Base-by-base conservation (phyloP, 2,888 invertebrate species). In the Idaea biselata region DNA sequence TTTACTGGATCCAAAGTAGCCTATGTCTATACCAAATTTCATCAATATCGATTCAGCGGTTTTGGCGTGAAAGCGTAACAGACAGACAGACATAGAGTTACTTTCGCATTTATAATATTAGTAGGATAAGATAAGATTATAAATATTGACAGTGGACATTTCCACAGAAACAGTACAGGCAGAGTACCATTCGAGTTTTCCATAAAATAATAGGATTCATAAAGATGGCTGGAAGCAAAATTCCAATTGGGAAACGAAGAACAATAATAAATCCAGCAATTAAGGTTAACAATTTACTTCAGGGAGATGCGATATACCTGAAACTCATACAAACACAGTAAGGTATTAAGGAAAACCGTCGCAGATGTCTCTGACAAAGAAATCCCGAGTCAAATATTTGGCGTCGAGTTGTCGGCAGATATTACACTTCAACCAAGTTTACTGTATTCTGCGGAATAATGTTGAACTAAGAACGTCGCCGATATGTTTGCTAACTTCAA, bases 321-420 rank as follows among this genome's bases (percentile, higher is more conserved):
- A 44, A 44, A 44, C 44, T 44, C 44, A 44, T 44, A 44, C 44
- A 44, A 44, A 44, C 44, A 44, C 44, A 44, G 11, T 8, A 44
- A 44, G 44, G 44, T 60, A 18, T 62, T 66, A 63, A 71, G 73
- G 69, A 78, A 80, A 75, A 76, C 74, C 73, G 69, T 65, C 62
- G 64, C 68, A 74, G 68, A 73, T 76, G 77, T 75, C 74, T 71
- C 68, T 60, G 69, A 69, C 79, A 67, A 62, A 78, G 74, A 77
- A 77, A 77, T 79, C 75, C 73, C 71, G 67, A 76, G 64, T 73
- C 80, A 82, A 86, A 88, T 86, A 84, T 89, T 89, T 86, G 84
- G 75, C 76, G 78, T 76, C 73, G 71, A 70, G 75, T 75, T 77
- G 79, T 73, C 77, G 77, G 75, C 70, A 67, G 67, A 72, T 70